Conservation (phyloP, 2,888 invertebrate species). For the Drosophila monieri region DNA sequence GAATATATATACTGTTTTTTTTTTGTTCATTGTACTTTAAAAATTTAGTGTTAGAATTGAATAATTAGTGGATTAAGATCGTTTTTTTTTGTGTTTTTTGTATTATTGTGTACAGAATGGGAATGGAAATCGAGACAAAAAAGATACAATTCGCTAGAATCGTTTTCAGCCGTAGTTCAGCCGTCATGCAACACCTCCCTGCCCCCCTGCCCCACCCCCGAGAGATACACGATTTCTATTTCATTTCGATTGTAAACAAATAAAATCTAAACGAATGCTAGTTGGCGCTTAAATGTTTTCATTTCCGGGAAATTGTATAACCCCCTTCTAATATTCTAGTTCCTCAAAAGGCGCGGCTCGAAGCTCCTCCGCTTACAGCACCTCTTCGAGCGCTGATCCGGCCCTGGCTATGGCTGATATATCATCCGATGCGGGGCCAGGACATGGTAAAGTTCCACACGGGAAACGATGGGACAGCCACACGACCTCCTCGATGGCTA, state of each 20-base stretch:
- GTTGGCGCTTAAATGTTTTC: conserved; percentile 11
- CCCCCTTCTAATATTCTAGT: conserved; percentile 48
- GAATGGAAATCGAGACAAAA: conserved; percentile 13
- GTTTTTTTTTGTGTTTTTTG: background rate
- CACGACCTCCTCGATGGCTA: conserved; percentile 3
- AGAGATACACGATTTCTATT: conserved; percentile 7
- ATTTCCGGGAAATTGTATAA: background rate
- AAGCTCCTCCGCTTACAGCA: conserved; percentile 57
- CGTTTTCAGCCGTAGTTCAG: conserved; percentile 48
- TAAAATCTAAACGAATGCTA: conserved; percentile 48
- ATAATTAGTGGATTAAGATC: conserved; percentile 20
- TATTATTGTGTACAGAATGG: conserved; percentile 38
- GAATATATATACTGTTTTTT: conserved; percentile 37
- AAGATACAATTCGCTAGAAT: conserved; percentile 6
- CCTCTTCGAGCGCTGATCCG: conserved; percentile 54
- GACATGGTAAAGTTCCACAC: background rate
- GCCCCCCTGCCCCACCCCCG: too few species aligned
- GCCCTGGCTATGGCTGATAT: background rate
- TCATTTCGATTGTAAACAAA: conserved; percentile 30
- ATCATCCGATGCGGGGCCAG: conserved; percentile 22
- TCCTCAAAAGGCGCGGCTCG: conserved; percentile 57
- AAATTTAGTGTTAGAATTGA: conserved; percentile 9
- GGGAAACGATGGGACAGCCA: background rate
- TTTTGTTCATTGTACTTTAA: conserved; percentile 34
- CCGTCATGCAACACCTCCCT: conserved; percentile 1